Percentiles rank a stretch among this genome's conserved stretches.
These are phyloP conservation scores for Pseudococcus viburni DNA, from an alignment of 2,888 invertebrate species.

Conservation along the genomic window DNA sequence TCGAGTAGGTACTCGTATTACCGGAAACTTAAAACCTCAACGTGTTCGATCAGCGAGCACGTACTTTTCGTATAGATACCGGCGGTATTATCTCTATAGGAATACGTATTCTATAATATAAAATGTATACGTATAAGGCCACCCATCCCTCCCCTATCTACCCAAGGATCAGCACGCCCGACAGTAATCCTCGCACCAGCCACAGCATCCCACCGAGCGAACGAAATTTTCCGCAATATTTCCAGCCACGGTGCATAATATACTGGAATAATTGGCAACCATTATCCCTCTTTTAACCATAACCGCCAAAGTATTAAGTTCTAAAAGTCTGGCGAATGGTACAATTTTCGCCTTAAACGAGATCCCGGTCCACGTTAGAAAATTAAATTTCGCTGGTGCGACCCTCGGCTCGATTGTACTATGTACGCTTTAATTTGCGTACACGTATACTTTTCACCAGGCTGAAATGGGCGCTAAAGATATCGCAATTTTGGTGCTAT, in stretches of 20 bases:
- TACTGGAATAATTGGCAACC: conserved; percentile 17
- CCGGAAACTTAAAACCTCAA: not conserved
- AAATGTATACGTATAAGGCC: not conserved
- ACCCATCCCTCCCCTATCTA: not conserved
- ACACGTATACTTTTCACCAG: not conserved
- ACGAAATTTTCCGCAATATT: not conserved
- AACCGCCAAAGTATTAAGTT: conserved; percentile 9
- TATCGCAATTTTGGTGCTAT: no score
- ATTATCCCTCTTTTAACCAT: conserved; percentile 8
- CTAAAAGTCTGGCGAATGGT: not conserved
- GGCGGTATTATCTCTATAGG: not conserved
- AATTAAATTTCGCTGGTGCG: not conserved
- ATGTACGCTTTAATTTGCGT: not conserved
- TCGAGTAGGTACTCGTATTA: not conserved
- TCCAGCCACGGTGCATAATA: not conserved
- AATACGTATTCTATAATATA: not conserved
- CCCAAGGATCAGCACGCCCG: not conserved
- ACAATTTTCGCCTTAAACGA: not conserved
- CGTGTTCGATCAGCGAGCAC: not conserved
- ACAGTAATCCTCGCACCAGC: not conserved
- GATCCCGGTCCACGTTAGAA: not conserved
- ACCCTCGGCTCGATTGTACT: not conserved
- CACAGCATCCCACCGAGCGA: not conserved
- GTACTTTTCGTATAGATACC: not conserved
- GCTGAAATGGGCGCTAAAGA: no score